phyloP scores from a whole-genome alignment of 2,113 vertebrate species.

The Arenaria interpres region DNA sequence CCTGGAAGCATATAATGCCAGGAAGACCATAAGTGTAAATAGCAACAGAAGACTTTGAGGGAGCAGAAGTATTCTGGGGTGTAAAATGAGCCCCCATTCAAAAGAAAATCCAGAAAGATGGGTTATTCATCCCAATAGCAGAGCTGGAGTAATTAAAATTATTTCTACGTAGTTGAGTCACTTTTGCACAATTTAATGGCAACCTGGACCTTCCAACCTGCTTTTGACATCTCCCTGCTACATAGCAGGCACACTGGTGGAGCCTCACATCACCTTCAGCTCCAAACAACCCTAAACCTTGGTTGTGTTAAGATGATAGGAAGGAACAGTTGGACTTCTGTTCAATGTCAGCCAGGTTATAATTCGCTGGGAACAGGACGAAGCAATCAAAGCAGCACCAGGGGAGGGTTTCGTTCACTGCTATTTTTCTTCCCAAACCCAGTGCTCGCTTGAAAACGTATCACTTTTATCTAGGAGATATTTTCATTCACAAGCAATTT shows the following conservation, averaged over 20 bases:
- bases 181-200: neutral
- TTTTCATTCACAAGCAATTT: constrained; percentile 30
- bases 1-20: neutral
- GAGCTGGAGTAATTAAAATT: neutral
- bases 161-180: neutral
- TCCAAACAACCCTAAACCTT: neutral
- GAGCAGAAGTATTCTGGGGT: neutral
- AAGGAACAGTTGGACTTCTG: neutral
- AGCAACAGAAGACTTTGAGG: neutral
- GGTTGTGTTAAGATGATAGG: neutral
- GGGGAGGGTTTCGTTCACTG: neutral
- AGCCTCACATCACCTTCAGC: neutral
- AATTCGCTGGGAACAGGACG: neutral
- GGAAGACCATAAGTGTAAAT: neutral
- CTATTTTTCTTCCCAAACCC: constrained; percentile 5
- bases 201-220: neutral
- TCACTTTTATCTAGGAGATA: neutral
- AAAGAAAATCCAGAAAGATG: neutral
- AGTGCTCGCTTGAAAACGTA: neutral
- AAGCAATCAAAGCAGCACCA: neutral
- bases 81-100: neutral
- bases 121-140: neutral
- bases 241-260: neutral
- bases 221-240: neutral
- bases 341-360: neutral